Evolutionary conservation across 2,797 vertebrate genomes (phyloP).

Genomic region (Phrynocephalus forsythii): DNA sequence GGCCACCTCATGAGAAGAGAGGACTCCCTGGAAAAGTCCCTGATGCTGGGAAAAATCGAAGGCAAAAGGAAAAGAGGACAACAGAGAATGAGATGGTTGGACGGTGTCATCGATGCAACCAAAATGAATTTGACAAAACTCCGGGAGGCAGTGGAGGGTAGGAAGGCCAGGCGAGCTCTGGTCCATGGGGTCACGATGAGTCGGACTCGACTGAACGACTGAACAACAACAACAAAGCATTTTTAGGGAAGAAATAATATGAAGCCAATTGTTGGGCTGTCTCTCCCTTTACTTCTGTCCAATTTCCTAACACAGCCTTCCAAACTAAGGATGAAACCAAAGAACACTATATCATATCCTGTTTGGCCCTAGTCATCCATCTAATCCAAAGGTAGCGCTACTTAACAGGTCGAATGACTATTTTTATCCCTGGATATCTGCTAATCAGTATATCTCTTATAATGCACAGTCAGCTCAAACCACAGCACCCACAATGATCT

Average conservation of each 20-base stretch:
- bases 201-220: no score
- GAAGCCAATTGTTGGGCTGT: not conserved
- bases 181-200: no score
- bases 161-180: no score
- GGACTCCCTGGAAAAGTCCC: no score
- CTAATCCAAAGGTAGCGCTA: constrained; percentile 6
- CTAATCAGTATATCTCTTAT: constrained; percentile 8
- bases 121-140: no score
- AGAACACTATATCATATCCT: not conserved
- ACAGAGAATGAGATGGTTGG: no score
- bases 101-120: no score
- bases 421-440: constrained; percentile 14
- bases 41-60: no score
- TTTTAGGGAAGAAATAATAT: not conserved
- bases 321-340: not conserved
- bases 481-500: constrained; percentile 17
- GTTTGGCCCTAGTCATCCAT: not conserved
- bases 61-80: no score
- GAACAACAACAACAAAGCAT: not conserved
- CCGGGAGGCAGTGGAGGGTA: no score
- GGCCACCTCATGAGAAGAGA: no score
- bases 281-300: not conserved
- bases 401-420: not conserved
- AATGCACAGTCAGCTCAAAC: constrained; percentile 2
- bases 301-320: not conserved